Base-by-base conservation (phyloP, 1,140 invertebrate species). In the Thaumatotibia leucotreta region DNA sequence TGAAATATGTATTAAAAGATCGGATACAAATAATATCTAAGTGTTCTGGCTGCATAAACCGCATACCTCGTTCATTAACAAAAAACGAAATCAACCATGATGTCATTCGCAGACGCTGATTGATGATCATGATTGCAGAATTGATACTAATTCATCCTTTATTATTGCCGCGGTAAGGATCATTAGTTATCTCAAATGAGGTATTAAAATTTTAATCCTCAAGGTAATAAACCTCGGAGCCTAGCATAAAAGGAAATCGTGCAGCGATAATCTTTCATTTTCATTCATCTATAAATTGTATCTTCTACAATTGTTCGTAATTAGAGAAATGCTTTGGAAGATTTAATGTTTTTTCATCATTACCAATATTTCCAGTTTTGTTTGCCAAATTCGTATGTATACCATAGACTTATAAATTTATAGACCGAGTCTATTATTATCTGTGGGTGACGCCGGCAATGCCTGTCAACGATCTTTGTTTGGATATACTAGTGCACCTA, bases 141-240 rank as follows among this genome's bases (percentile, higher is more conserved):
- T 58, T 58, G 17, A 58, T 58, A 58, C 52, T 58, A 58, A 58
- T 58, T 58, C 24, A 58, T 58, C 52, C 52, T 58, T 58, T 29
- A 58, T 58, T 31, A 58, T 58, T 58, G 4, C 52, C 52, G 52
- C n/a, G 24, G 50, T 29, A 24, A 54, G 52, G 52, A 29, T 27
- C 52, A 58, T 58, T 54, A 58, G 24, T 58, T 58, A 58, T 58
- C 11, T 58, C 17, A 58, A 58, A 58, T 27, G 52, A 58, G 52
- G 24, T 27, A 27, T 58, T 14, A 58, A 58, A 31, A 9, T 9
- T 20, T 27, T 27, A 31, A 58, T 27, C 14, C 22, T 8, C 6
- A 11, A 58, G 24, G 20, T 24, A 1, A 29, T 14, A 52, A n/a
- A 52, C 23, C 11, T 27, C 17, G 9, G 23, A 2, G 10, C 22